Conservation (phyloP, 2,888 invertebrate genomes). For the Eudasyphora cyanicolor region DNA sequence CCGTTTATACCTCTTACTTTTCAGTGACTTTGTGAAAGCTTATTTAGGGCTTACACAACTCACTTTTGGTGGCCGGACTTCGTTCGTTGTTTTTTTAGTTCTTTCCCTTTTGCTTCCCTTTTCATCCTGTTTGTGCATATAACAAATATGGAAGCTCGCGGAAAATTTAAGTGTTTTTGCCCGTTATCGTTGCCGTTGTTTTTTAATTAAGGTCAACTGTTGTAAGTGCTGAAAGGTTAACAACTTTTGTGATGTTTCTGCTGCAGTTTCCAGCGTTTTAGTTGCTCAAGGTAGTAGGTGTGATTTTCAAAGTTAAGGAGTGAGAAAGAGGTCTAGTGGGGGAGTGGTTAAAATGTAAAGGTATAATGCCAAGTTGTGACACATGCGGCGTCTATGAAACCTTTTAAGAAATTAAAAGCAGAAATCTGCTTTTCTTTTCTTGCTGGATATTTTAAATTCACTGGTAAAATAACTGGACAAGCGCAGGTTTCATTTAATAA, state of each 20-base stretch:
- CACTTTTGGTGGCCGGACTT: neutral
- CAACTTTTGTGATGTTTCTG: conserved; percentile 17
- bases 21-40: conserved; percentile 10
- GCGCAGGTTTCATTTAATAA: neutral
- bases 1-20: neutral
- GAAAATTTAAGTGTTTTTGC: conserved; percentile 9
- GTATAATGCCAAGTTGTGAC: neutral
- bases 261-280: neutral
- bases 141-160: conserved; percentile 41
- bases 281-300: neutral
- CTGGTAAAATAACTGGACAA: neutral
- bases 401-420: conserved; percentile 26
- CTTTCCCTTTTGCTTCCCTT: neutral
- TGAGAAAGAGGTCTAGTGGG: neutral
- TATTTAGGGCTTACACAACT: conserved; percentile 4
- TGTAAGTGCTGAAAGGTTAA: conserved; percentile 34
- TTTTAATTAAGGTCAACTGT: conserved; percentile 52
- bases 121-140: neutral
- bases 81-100: neutral
- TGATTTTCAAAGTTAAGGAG: neutral
- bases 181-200: conserved; percentile 6
- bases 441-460: neutral
- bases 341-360: neutral
- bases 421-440: neutral
- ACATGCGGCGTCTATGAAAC: neutral